Conservation (phyloP, 2,113 vertebrate species). For the Brachypodius melanocephalos region DNA sequence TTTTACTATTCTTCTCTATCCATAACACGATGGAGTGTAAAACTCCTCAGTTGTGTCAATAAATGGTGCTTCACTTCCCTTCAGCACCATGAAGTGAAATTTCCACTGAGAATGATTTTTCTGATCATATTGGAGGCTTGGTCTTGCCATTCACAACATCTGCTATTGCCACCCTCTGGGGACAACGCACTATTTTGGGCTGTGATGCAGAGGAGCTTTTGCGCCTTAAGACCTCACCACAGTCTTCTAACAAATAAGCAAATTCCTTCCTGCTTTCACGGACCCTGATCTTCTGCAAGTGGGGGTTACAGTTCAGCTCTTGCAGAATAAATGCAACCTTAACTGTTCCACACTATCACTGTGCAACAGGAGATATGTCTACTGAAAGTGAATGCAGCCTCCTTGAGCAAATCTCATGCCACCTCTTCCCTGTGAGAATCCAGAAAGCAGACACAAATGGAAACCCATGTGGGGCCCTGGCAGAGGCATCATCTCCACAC, state of each 20-base stretch:
- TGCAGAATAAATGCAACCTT: not conserved
- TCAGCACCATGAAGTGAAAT: constrained; percentile 53
- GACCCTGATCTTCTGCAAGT: not conserved
- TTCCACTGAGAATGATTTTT: constrained; percentile 39
- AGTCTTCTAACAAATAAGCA: not conserved
- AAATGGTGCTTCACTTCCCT: constrained; percentile 45
- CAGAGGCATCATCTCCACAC: not conserved
- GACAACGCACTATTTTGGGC: not conserved
- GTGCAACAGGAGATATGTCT: not conserved
- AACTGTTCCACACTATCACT: not conserved
- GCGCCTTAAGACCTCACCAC: not conserved
- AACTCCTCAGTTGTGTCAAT: constrained; percentile 47
- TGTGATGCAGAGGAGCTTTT: not conserved
- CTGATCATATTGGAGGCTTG: not conserved
- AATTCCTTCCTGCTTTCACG: not conserved
- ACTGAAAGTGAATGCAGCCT: not conserved
- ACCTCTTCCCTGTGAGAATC: not conserved
- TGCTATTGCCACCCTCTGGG: not conserved
- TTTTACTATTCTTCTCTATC: constrained; percentile 50
- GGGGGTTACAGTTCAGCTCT: not conserved
- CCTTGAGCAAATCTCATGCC: not conserved
- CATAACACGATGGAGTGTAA: constrained; percentile 15
- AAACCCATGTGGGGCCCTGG: not conserved
- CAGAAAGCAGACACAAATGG: not conserved
- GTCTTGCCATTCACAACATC: constrained; percentile 25